Percentiles rank a stretch among this genome's conserved stretches.
These are phyloP conservation scores for Phenacoccus solenopsis DNA, from an alignment of 1,140 invertebrate genomes.

Conservation along the genomic window DNA sequence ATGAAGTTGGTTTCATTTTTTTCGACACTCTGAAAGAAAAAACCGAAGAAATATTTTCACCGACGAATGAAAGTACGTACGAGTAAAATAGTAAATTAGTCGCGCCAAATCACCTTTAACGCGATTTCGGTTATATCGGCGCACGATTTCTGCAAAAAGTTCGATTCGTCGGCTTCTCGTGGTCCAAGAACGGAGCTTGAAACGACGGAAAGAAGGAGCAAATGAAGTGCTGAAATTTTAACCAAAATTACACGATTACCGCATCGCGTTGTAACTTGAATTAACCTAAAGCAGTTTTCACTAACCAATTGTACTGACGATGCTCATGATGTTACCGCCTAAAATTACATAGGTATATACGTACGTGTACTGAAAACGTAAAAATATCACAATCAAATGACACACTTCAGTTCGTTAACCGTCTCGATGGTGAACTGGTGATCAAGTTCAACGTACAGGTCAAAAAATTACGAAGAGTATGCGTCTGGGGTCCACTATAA, in stretches of 20 bases:
- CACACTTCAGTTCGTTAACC: slow-evolving; percentile 1
- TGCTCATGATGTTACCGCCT: too few species aligned
- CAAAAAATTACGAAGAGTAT: not conserved
- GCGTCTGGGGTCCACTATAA: not conserved
- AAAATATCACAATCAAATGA: not conserved
- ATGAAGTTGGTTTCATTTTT: slow-evolving; percentile 45
- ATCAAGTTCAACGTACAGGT: slow-evolving; percentile 1
- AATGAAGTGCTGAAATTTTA: not conserved
- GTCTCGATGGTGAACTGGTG: not conserved
- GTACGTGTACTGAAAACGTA: too few species aligned
- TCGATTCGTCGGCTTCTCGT: not conserved
- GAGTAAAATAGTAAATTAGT: not conserved
- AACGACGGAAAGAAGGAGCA: not conserved
- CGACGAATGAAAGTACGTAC: not conserved
- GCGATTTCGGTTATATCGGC: not conserved
- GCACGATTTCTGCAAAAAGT: not conserved
- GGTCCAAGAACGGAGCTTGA: not conserved
- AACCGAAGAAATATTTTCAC: not conserved
- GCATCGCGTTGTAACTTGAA: too few species aligned
- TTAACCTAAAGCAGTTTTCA: too few species aligned
- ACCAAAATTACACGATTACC: too few species aligned
- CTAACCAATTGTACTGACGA: too few species aligned
- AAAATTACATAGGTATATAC: too few species aligned
- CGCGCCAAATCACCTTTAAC: not conserved
- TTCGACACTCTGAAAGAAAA: slow-evolving; percentile 36